Percentiles rank a stretch among this genome's conserved stretches.
These are phyloP conservation scores for Ferrisia virgata DNA, from an alignment of 2,888 invertebrate species.

Conservation along the genomic window DNA sequence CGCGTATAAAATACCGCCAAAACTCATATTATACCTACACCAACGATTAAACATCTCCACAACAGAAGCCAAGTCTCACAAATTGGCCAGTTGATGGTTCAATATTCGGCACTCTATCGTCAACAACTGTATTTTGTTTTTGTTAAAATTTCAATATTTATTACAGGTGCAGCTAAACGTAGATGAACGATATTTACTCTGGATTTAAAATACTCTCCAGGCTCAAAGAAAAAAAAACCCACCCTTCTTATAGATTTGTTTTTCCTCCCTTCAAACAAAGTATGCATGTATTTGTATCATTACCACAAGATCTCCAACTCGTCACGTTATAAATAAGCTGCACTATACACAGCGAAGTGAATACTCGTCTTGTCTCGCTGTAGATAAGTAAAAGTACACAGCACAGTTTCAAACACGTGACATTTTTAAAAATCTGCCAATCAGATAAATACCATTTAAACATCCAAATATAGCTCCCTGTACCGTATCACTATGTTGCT, in stretches of 20 bases:
- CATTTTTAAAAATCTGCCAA: constrained; percentile 26
- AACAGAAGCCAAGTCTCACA: background rate
- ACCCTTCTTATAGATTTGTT: background rate
- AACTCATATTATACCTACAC: background rate
- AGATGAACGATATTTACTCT: too few relatives aligned
- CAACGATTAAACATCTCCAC: background rate
- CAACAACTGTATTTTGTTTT: too few relatives aligned
- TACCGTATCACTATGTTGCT: background rate
- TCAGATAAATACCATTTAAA: constrained; percentile 7
- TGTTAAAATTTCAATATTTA: too few relatives aligned
- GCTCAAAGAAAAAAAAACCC: too few relatives aligned
- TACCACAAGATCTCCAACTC: background rate
- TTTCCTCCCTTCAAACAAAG: background rate
- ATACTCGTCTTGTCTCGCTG: background rate
- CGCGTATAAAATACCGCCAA: background rate
- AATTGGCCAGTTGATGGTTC: background rate
- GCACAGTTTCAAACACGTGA: background rate
- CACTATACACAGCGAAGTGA: background rate
- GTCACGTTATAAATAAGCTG: background rate
- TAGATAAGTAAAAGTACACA: too few relatives aligned
- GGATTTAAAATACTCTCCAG: too few relatives aligned
- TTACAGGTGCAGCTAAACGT: too few relatives aligned
- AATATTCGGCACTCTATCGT: background rate
- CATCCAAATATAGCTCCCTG: constrained; percentile 12
- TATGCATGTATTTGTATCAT: too few relatives aligned